Base-by-base conservation (phyloP, 2,113 vertebrate species). In the Brachyistius frenatus region DNA sequence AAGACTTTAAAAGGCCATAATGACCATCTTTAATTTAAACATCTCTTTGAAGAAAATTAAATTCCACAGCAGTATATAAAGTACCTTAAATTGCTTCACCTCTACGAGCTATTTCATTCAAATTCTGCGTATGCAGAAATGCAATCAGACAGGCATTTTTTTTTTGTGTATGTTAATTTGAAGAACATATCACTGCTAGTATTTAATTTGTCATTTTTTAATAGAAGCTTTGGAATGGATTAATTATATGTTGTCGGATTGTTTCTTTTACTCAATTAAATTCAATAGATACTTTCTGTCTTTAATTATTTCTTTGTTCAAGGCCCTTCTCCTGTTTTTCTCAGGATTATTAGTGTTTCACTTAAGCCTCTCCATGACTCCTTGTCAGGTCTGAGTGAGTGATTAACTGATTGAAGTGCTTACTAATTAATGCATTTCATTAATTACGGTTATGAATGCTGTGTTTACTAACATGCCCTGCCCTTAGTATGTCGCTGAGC, bases 381-480 rank as follows among this genome's bases (percentile, higher is more conserved):
- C 64, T 79, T 76, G 83, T 74, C 85, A 78, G 73, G 16, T 81
- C 50, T 76, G 80, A 86, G 52, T 66, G 78, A 89, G 66, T 47
- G 71, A 89, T 89, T 58, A 86, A 78, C 81, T 74, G 50, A 79
- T 73, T 73, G 60, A 76, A 84, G 72, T 73, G 63, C 78, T 61
- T 35, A 68, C 64, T 90, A 82, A 89, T 90, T 78, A 82, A 81
- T 57, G 54, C 79, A 77, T 68, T 87, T 80, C 66, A 84, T 90
- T 93, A 80, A 89, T 89, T 89, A 79, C 69, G 31, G 49, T 72
- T 73, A 86, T 89, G 78, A 83, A 67, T 73, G 62, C 74, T 13
- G 55, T 56, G 68, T 88, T 86, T 85, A 74, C 80, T 52, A 66
- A 77, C 81, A 68, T 1, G 70, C 66, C 61, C 70, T 55, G 65